Percentiles rank a stretch among this genome's conserved stretches.
Evolutionary conservation across 2,888 invertebrate species (phyloP).

Genomic region (Standfussiana lucernea): DNA sequence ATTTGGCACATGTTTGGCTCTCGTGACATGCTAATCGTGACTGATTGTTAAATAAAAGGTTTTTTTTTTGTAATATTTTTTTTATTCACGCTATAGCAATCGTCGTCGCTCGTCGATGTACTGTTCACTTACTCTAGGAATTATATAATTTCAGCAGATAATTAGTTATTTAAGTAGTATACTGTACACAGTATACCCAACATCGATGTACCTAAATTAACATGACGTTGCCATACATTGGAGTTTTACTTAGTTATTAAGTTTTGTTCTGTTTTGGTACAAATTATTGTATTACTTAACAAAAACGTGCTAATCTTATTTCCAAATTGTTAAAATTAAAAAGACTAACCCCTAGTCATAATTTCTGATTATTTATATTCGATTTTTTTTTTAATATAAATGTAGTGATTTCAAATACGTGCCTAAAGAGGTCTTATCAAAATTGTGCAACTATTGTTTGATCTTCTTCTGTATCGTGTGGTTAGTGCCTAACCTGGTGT

Average conservation of each 20-base stretch:
- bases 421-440: neutral
- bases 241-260: slow-evolving; percentile 69
- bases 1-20: too few relatives aligned
- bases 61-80: too few relatives aligned
- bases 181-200: slow-evolving; percentile 39
- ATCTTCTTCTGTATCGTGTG: too few relatives aligned
- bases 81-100: too few relatives aligned
- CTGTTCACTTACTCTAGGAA: slow-evolving; percentile 13
- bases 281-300: slow-evolving; percentile 63
- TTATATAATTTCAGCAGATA: slow-evolving; percentile 12
- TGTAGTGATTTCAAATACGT: neutral
- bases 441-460: slow-evolving; percentile 31
- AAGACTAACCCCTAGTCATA: slow-evolving; percentile 83
- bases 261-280: slow-evolving; percentile 56
- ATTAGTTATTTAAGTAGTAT: slow-evolving; percentile 37
- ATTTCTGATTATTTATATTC: slow-evolving; percentile 40
- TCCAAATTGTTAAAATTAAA: slow-evolving; percentile 64
- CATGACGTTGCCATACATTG: slow-evolving; percentile 78
- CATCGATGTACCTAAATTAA: slow-evolving; percentile 70
- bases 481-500: too few relatives aligned
- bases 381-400: slow-evolving; percentile 3
- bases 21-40: too few relatives aligned
- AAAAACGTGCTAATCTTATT: slow-evolving; percentile 56
- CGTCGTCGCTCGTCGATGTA: too few relatives aligned
- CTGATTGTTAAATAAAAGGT: too few relatives aligned